Evolutionary conservation across 2,113 vertebrate species (phyloP).

Genomic region (Passer montanus): DNA sequence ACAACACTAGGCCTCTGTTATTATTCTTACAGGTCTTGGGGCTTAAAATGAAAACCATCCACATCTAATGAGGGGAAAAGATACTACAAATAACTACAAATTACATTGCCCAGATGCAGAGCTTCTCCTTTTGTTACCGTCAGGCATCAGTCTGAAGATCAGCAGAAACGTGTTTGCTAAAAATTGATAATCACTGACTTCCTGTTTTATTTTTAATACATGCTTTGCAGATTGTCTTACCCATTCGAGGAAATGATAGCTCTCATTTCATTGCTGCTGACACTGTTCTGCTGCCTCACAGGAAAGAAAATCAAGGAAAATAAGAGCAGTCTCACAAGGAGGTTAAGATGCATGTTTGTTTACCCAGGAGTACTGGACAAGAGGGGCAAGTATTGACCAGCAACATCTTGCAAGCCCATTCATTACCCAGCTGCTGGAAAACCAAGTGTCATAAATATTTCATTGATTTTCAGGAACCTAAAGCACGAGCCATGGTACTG

Average conservation of each 20-base stretch:
- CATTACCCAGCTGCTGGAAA: background rate
- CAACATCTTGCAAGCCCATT: background rate
- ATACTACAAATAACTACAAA: background rate
- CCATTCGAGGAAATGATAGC: background rate
- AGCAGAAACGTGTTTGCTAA: background rate
- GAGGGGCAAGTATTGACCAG: background rate
- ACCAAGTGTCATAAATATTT: slow-evolving; percentile 11
- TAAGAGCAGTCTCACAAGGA: background rate
- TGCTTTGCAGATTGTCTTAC: background rate
- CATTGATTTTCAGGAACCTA: background rate
- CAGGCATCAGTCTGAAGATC: background rate
- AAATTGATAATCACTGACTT: slow-evolving; percentile 33
- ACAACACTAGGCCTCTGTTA: background rate
- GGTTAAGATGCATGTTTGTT: background rate
- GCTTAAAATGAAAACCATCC: background rate
- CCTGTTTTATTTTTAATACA: slow-evolving; percentile 26
- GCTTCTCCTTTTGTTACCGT: background rate
- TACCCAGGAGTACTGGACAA: background rate
- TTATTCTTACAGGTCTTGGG: background rate
- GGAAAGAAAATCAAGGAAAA: background rate
- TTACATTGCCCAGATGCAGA: background rate
- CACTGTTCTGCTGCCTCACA: background rate
- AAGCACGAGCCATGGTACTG: background rate
- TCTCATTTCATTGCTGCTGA: slow-evolving; percentile 10
- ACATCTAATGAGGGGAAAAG: background rate